Base-by-base conservation (phyloP, 2,888 invertebrate species). In the Cephus pulcher region DNA sequence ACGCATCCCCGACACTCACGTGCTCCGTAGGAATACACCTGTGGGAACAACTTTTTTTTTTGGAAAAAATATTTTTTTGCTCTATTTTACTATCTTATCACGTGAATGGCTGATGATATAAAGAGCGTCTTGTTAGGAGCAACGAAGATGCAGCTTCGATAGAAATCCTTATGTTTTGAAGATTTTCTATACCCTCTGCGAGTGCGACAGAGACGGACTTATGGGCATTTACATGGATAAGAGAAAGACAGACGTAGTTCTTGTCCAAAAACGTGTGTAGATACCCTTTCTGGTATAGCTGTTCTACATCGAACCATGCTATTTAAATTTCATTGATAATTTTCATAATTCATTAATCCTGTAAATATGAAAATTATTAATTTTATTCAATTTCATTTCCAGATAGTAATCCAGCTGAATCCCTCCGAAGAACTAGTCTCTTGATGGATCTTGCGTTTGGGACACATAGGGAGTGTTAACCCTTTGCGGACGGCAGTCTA, bases 1-100 rank as follows among this genome's bases (percentile, higher is more conserved):
- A 73, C 73, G 76, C 37, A n/a, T 34, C 34, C 73, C 70, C 35
- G 37, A 74, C 33, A 23, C 76, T 75, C 69, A 11, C 35, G 34
- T 69, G 23, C n/a, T 33, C 12, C 75, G 33, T 3, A n/a, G 30
- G 15, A 12, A 40, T 37, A 23, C 56, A 56, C 56, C 56, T 56
- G 56, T 23, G 9, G 23, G 9, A 56, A 9, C 56, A 56, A 56
- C 30, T 30, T 23, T 0, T 23, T 56, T 2, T 23, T 23, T 23
- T 23, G 23, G 56, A 56, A 9, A 6, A 23, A 23, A 37, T 11
- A 0, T 15, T 23, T 23, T 23, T 56, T 9, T 56, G 1, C 23
- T 56, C 9, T 23, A 2, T 23, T 56, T 23, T 9, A 9, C 56
- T 23, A 9, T 56, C 23, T 9, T 23, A 23, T 9, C 56, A 2